Percentiles rank a stretch among this genome's conserved stretches.
Conservation (phyloP, 2,113 vertebrate species). For the Pteronura brasiliensis region DNA sequence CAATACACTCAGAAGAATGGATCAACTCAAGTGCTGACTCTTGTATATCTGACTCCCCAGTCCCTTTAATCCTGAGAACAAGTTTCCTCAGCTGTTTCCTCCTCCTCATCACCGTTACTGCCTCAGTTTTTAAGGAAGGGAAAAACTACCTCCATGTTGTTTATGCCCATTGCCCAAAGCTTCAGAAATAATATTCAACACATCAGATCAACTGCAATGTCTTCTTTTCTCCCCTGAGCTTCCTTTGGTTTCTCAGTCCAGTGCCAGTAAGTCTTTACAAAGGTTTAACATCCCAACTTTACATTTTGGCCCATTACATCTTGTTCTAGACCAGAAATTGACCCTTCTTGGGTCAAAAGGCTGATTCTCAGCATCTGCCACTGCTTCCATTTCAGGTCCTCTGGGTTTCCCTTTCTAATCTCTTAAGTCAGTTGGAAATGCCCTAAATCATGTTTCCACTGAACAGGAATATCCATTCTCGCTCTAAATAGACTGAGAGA, state of each 20-base stretch:
- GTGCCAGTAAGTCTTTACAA: neutral
- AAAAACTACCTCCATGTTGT: neutral
- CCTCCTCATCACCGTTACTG: neutral
- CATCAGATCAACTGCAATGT: neutral
- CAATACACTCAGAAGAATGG: neutral
- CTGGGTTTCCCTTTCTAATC: neutral
- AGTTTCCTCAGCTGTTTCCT: neutral
- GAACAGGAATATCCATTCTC: neutral
- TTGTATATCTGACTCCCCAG: neutral
- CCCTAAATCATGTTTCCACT: neutral
- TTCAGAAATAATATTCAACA: conserved; percentile 12
- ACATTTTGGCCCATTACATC: conserved; percentile 13
- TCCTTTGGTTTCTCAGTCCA: neutral
- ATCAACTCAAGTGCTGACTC: neutral
- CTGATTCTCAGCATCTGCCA: neutral
- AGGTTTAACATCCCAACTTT: neutral
- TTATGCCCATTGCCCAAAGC: neutral
- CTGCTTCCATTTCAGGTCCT: conserved; percentile 11
- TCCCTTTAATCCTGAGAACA: neutral
- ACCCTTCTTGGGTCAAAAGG: neutral
- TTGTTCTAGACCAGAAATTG: conserved; percentile 6
- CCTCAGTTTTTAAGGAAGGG: neutral
- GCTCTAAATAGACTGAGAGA: neutral
- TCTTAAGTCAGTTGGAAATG: neutral
- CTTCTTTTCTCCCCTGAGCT: neutral